Percentiles rank a stretch among this genome's conserved stretches.
Conservation (phyloP, 2,113 vertebrate species). For the Macrotis lagotis region DNA sequence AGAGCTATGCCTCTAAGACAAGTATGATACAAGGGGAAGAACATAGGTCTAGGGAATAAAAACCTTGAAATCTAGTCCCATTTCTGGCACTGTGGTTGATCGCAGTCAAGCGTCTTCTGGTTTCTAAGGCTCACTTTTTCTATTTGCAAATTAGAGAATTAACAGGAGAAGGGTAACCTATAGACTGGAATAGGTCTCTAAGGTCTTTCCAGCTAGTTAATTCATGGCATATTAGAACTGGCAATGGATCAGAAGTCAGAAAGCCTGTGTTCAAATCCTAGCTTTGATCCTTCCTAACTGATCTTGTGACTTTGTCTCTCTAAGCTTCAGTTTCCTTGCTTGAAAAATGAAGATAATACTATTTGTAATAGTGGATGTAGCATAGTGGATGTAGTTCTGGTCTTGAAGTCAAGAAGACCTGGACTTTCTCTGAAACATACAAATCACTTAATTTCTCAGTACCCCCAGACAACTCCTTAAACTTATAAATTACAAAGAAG, state of each 20-base stretch:
- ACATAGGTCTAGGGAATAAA: not conserved
- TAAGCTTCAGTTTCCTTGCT: not conserved
- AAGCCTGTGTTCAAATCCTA: not conserved
- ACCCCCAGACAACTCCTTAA: not conserved
- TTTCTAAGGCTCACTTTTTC: not conserved
- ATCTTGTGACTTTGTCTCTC: not conserved
- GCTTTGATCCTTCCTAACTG: not conserved
- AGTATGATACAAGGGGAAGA: not conserved
- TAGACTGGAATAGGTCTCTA: not conserved
- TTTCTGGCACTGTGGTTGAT: not conserved
- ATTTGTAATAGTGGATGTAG: not conserved
- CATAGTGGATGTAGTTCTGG: not conserved
- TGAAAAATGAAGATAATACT: not conserved
- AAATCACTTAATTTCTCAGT: not conserved
- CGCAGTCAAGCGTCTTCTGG: not conserved
- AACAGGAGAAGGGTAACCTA: not conserved
- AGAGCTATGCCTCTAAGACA: not conserved
- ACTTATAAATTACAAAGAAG: not conserved
- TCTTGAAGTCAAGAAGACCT: not conserved
- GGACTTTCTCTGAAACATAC: not conserved
- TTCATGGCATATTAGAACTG: not conserved
- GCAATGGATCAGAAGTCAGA: not conserved
- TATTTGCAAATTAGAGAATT: not conserved
- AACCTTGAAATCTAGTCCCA: not conserved
- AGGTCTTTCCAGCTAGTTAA: not conserved